These are phyloP conservation scores for Galemys pyrenaicus DNA, from an alignment of 2,113 vertebrate species.

Conservation along the genomic window DNA sequence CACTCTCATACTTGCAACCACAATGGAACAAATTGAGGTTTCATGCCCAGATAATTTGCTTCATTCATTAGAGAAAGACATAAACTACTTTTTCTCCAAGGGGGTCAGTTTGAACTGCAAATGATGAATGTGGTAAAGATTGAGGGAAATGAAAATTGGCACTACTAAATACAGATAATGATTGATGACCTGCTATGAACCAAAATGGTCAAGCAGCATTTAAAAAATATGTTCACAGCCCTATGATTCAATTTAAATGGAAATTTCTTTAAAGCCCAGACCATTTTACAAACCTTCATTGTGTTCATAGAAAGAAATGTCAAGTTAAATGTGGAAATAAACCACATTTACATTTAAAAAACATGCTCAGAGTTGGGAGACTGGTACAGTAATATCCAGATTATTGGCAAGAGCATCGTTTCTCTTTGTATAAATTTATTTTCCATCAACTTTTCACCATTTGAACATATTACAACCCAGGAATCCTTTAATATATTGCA, in stretches of 20 bases:
- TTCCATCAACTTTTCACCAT: not conserved
- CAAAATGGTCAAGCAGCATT: not conserved
- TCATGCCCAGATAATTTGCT: not conserved
- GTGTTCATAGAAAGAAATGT: not conserved
- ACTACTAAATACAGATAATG: not conserved
- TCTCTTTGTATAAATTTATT: not conserved
- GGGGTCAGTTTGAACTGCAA: slow-evolving; percentile 9
- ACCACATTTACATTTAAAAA: not conserved
- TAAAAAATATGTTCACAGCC: not conserved
- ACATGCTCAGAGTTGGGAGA: not conserved
- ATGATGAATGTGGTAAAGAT: not conserved
- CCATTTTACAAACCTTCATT: not conserved
- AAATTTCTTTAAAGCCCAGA: slow-evolving; percentile 29
- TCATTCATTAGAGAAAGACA: not conserved
- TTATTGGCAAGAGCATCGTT: not conserved
- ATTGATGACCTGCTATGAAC: slow-evolving; percentile 8
- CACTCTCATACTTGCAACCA: not conserved
- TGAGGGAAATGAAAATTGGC: not conserved
- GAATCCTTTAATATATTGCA: not conserved
- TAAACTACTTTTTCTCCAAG: not conserved
- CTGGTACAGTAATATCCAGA: not conserved
- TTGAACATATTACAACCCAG: not conserved
- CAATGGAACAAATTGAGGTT: not conserved
- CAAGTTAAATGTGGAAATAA: slow-evolving; percentile 18
- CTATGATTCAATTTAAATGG: slow-evolving; percentile 25